Conservation (phyloP, 1,140 invertebrate species). For the Mylabris phalerata region DNA sequence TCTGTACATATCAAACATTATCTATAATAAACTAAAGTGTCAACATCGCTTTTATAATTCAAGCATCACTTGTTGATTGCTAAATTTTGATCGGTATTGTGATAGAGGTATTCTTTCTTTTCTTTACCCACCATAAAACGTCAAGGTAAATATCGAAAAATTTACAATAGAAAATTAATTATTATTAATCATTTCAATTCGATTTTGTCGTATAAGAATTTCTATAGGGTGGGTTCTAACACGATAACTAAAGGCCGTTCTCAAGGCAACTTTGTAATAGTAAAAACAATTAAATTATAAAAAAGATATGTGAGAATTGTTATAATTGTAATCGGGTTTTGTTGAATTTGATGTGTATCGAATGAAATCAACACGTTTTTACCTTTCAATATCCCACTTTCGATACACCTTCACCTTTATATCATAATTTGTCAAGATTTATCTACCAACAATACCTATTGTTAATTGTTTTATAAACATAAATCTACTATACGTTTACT, state of each 20-base stretch:
- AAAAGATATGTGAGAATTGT: slow-evolving; percentile 8
- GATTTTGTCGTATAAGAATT: too few relatives aligned
- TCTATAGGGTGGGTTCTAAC: background rate
- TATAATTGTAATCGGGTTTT: background rate
- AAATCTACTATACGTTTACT: too few relatives aligned
- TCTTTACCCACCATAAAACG: too few relatives aligned
- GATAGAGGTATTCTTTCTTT: too few relatives aligned
- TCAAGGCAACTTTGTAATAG: slow-evolving; percentile 5
- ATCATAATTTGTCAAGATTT: slow-evolving; percentile 14
- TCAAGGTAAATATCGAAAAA: too few relatives aligned
- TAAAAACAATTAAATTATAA: slow-evolving; percentile 5
- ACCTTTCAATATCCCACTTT: slow-evolving; percentile 12
- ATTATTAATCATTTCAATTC: too few relatives aligned
- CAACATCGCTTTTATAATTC: too few relatives aligned
- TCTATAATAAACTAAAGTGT: too few relatives aligned
- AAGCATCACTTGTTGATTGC: too few relatives aligned
- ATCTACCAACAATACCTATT: slow-evolving; percentile 7
- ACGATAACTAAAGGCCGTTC: slow-evolving; percentile 13
- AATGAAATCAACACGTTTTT: slow-evolving; percentile 17
- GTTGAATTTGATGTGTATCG: slow-evolving; percentile 15
- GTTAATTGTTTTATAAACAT: slow-evolving; percentile 10
- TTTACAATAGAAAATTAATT: too few relatives aligned
- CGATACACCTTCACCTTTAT: slow-evolving; percentile 17
- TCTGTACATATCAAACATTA: too few relatives aligned
- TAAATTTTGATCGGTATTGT: too few relatives aligned